Evolutionary conservation across 1,140 invertebrate species (phyloP), one percentile per base, ranked within the genome.

Genomic region (Zaprionus ghesquierei): DNA sequence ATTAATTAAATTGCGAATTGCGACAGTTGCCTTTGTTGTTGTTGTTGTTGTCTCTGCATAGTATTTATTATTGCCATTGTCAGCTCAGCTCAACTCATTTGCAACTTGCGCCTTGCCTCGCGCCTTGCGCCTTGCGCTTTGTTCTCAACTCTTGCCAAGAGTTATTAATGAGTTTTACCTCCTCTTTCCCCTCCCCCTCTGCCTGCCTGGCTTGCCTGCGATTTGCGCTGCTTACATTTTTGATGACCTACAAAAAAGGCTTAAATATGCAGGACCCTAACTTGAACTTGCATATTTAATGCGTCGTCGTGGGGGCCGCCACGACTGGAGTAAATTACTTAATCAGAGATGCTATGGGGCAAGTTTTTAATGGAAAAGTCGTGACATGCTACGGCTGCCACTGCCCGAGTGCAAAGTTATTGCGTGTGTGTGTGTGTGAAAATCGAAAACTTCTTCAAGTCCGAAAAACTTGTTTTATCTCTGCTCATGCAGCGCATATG

Each of bases 251-350:
- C 79, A 78, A 81, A 76, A n/a, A 79, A 56, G 50, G 50, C 61
- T 85, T 85, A 72, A 87, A 81, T 85, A 85, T 85, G 69, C 81
- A 81, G 29, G 35, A 60, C 65, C 69, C 69, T 69, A 80, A 85
- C 78, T 86, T 86, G 69, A 73, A 77, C 81, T 77, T 82, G 81
- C 81, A 85, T 85, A 85, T 77, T 86, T 75, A 77, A 85, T 84
- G 68, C 54, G 49, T 22, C 46, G 56, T 69, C n/a, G n/a, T n/a
- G n/a, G 68, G 69, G 33, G 22, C 41, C 65, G 74, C 71, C 70
- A 69, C 75, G n/a, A 22, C 18, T 22, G 41, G 41, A 18, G 85
- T 66, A 87, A 87, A 85, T 85, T 81, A 87, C 81, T 87, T 85
- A 85, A 87, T 85, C 82, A 77, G 82, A 60, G 82, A 60, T 72